Evolutionary conservation across 2,797 vertebrate genomes (phyloP), one percentile per base, ranked within the genome.

Genomic region (Echeneis naucrates): DNA sequence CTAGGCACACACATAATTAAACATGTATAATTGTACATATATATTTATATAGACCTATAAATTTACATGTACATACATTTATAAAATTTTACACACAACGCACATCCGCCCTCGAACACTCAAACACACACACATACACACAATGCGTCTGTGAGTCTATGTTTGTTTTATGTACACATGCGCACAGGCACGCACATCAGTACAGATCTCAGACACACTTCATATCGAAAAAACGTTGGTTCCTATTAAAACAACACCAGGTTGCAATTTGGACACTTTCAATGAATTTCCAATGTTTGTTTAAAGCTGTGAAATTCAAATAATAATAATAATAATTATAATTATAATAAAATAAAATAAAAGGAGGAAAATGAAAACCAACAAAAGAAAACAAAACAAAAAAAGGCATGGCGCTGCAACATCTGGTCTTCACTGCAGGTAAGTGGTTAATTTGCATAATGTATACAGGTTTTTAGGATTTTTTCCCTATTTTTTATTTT

Each of bases 361-460:
- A 78, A 82, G 70, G 70, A 73, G 72, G 86, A 88, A 78, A 82
- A 87, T 92, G 37, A 75, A 88, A 88, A 90, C 69, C 64, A 68
- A 88, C 80, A 66, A 52, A 83, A 78, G 79, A 65, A 77, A 87
- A 83, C 53, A 86, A 81, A 70, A 84, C 88, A 75, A 63, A 81
- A 89, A 95, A 96, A 97, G 94, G 95, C 93, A 94, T 95, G 95
- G 92, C 94, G 93, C 95, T 96, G 94, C 94, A 93, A 95, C 86
- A 92, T 93, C 93, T 94, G 94, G 94, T 95, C 93, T 92, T 94
- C 92, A 94, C 93, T 94, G 94, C 93, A 94, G 94, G 94, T 96
- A 95, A 94, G 94, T 94, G 94, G 94, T 96, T 95, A 94, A 95
- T 95, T 96, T 96, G 95, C 95, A 96, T 96, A 96, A 96, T 95